Conservation (phyloP, 1,140 invertebrate genomes). For the Trachymyrmex cornetzi region DNA sequence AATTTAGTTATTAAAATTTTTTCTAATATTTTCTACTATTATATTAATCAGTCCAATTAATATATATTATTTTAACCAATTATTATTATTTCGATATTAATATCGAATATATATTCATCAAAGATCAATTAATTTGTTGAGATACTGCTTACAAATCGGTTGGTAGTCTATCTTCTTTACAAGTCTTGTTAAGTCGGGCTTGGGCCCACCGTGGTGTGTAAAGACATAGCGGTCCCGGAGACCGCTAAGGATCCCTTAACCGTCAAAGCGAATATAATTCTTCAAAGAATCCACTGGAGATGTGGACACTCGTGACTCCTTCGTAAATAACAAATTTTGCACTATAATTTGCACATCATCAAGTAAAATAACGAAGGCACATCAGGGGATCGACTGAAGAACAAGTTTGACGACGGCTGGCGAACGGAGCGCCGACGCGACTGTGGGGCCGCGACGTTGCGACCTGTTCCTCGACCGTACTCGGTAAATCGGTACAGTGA, state of each 20-base stretch:
- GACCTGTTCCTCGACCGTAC: constrained; percentile 45
- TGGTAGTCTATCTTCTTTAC: background rate
- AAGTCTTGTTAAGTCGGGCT: background rate
- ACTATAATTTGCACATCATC: constrained; percentile 22
- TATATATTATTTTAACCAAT: background rate
- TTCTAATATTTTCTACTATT: background rate
- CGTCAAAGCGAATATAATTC: background rate
- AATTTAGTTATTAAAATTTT: background rate
- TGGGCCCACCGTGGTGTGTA: background rate
- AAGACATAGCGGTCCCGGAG: constrained; percentile 1
- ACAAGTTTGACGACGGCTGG: constrained; percentile 28
- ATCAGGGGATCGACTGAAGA: background rate
- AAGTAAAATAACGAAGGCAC: background rate
- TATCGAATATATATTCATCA: background rate
- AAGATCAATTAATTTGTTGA: background rate
- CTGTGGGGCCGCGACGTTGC: constrained; percentile 44
- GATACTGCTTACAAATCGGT: background rate
- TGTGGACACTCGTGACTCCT: background rate
- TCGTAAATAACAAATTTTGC: background rate
- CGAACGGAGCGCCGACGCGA: constrained; percentile 51
- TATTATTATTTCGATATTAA: constrained; percentile 1
- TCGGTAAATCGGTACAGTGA: constrained; percentile 39
- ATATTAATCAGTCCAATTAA: background rate
- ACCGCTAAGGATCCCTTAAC: background rate
- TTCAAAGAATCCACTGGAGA: background rate